These are phyloP conservation scores for Scolanthus callimorphus DNA, from an alignment of 92 coral and sea anemone genomes.

Conservation along the genomic window DNA sequence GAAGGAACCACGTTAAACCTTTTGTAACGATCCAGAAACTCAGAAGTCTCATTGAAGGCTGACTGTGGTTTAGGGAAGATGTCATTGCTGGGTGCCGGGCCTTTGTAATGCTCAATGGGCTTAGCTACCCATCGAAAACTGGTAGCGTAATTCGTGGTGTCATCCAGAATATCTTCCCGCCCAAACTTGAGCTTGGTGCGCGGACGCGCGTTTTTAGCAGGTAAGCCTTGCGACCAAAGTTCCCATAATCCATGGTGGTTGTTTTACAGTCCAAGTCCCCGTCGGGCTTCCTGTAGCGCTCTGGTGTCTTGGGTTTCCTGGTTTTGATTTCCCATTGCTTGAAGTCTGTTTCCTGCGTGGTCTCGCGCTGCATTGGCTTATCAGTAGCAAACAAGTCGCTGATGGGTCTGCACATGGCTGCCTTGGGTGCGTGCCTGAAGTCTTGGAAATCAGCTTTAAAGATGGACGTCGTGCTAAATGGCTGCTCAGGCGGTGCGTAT, in stretches of 20 bases:
- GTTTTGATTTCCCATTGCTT: conserved; percentile 41
- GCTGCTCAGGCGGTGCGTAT: conserved; percentile 67
- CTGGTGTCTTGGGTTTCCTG: conserved; percentile 79
- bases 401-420: conserved; percentile 68
- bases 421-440: conserved; percentile 75
- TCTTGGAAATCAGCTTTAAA: conserved; percentile 82
- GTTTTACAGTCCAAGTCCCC: conserved; percentile 80
- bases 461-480: conserved; percentile 78
- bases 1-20: conserved; percentile 82
- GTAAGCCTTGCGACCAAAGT: conserved; percentile 86
- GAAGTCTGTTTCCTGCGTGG: conserved; percentile 69
- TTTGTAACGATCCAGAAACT: conserved; percentile 86
- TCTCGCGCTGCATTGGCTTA: conserved; percentile 66
- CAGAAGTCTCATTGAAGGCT: conserved; percentile 65
- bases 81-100: conserved; percentile 73
- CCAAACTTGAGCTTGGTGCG: conserved; percentile 92
- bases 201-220: conserved; percentile 89
- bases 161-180: conserved; percentile 77
- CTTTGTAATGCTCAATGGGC: conserved; percentile 60
- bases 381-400: conserved; percentile 82
- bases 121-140: conserved; percentile 69
- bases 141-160: conserved; percentile 77
- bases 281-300: conserved; percentile 71
- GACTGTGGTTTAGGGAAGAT: conserved; percentile 59
- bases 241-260: conserved; percentile 80